Percentiles rank a stretch among this genome's conserved stretches.
phyloP scores from a whole-genome alignment of 2,797 vertebrate genomes.

The Sorex maritimensis region DNA sequence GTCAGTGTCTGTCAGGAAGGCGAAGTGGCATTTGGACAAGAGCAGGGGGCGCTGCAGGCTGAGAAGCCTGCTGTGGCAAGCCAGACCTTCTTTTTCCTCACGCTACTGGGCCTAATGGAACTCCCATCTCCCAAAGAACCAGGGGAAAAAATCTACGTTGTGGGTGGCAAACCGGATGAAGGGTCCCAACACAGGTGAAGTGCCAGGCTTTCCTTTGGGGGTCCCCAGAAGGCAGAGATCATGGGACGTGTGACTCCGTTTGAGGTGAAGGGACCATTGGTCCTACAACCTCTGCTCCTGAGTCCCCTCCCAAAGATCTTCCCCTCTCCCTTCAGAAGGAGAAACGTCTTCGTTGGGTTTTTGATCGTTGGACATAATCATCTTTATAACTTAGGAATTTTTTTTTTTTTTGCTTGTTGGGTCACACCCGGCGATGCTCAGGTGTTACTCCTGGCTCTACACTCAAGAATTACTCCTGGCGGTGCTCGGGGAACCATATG shows the following conservation, averaged over 20 bases:
- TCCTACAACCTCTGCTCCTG: neutral
- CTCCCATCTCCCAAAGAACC: neutral
- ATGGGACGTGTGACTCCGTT: too few species aligned
- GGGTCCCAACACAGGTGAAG: too few species aligned
- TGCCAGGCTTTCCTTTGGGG: too few species aligned
- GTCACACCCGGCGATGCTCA: too few species aligned
- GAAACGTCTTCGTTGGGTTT: slow-evolving; percentile 7
- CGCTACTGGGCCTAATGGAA: neutral
- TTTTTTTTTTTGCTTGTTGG: too few species aligned
- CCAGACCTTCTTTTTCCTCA: slow-evolving; percentile 34
- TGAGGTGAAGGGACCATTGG: too few species aligned
- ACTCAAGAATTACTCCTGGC: too few species aligned
- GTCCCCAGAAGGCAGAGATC: too few species aligned
- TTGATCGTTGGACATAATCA: neutral
- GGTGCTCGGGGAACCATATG: too few species aligned
- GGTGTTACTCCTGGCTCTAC: too few species aligned
- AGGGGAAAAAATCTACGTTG: too few species aligned
- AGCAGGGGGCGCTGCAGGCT: neutral
- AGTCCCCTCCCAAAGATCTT: neutral
- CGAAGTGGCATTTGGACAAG: slow-evolving; percentile 5
- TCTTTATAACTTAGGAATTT: neutral
- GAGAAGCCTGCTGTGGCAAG: neutral
- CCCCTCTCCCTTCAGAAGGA: neutral
- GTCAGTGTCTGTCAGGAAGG: neutral
- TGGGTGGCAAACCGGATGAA: too few species aligned